These are phyloP conservation scores for Plebejus anna DNA, from an alignment of 2,888 invertebrate species.

Conservation along the genomic window DNA sequence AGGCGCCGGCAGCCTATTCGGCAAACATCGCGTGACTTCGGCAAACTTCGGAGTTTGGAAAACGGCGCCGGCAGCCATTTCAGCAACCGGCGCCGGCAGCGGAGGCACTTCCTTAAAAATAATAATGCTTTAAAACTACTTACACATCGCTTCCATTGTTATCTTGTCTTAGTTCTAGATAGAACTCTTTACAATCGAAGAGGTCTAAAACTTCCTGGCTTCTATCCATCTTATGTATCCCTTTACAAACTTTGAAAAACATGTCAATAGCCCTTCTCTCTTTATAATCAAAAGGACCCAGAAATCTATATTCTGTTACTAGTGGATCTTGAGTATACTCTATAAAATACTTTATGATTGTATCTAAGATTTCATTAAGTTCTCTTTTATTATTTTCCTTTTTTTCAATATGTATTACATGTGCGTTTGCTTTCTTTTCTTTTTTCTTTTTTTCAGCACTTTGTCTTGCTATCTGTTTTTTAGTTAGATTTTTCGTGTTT, in stretches of 20 bases:
- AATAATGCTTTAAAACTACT: slow-evolving; percentile 39
- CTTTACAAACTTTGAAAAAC: slow-evolving; percentile 44
- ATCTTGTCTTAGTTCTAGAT: slow-evolving; percentile 44
- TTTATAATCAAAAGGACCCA: slow-evolving; percentile 48
- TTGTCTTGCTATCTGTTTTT: slow-evolving; percentile 17
- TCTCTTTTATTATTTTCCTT: slow-evolving; percentile 29
- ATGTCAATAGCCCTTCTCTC: slow-evolving; percentile 44
- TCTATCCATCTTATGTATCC: slow-evolving; percentile 31
- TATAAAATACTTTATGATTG: slow-evolving; percentile 47
- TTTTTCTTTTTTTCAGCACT: slow-evolving; percentile 36
- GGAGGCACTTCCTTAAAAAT: too few relatives aligned
- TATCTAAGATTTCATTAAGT: slow-evolving; percentile 33
- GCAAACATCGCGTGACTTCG: too few relatives aligned
- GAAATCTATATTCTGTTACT: slow-evolving; percentile 51
- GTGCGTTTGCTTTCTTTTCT: slow-evolving; percentile 31
- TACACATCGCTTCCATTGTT: slow-evolving; percentile 50
- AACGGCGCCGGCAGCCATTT: too few relatives aligned
- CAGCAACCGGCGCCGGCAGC: too few relatives aligned
- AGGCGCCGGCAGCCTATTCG: too few relatives aligned
- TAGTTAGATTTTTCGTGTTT: neutral
- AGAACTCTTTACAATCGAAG: slow-evolving; percentile 37
- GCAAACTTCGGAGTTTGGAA: too few relatives aligned
- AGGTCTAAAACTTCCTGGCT: slow-evolving; percentile 35
- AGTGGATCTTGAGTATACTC: slow-evolving; percentile 44
- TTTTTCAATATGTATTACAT: slow-evolving; percentile 21